Evolutionary conservation across 2,888 invertebrate species (phyloP), one percentile per base, ranked within the genome.

Genomic region (Sinopyrophorus schimmeli): DNA sequence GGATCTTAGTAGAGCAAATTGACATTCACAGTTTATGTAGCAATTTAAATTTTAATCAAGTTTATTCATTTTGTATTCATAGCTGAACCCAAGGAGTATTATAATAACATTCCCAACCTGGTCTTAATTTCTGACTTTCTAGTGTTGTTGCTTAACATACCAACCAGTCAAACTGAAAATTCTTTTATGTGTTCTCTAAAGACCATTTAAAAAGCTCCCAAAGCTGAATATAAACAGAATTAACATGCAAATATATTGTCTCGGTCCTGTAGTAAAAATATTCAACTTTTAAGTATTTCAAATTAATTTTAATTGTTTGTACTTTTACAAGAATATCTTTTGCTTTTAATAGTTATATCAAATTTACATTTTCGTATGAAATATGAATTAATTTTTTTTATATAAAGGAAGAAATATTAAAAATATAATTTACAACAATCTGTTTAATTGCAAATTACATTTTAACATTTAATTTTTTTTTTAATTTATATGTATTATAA

Each of bases 31-130:
- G 40, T 47, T 47, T 40, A 47, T 47, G 34, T 27, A 17, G 34
- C 40, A 47, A 47, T 47, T 47, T 47, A 47, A 47, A 47, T 47
- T 47, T 47, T 47, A 47, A 47, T 47, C 40, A 47, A 47, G 40
- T 39, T 47, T 47, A 40, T 47, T 40, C 47, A 40, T 47, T 47
- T 40, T 40, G 47, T 47, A 47, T 47, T 47, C 40, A 47, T 47
- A 40, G 47, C 47, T 20, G 32, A 40, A 39, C 40, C 47, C 47
- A 47, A 39, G 47, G 38, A 47, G 39, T 47, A 39, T 47, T 40
- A 47, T 40, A 47, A 47, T 47, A 46, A 46, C 38, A 23, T 30
- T 46, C 30, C 31, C 46, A 46, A 46, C 38, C 46, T 31, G 18
- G 14, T 21, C 39, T 46, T 46, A 46, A 46, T 46, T 38, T 46